Base-by-base conservation (phyloP, 2,888 invertebrate species). In the Hybos culiciformis region DNA sequence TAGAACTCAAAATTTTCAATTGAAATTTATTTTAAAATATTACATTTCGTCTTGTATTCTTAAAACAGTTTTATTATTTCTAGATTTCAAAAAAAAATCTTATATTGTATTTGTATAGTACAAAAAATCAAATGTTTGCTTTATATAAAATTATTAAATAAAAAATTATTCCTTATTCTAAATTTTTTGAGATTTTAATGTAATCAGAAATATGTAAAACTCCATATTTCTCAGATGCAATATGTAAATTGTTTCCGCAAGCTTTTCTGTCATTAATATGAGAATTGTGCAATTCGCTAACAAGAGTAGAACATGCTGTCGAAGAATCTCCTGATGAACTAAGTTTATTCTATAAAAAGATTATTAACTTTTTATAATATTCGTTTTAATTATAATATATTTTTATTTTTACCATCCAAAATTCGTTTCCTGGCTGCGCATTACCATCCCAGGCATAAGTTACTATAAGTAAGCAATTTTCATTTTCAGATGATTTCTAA, bases 391-490 rank as follows among this genome's bases (percentile, higher is more conserved):
- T 3, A 29, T n/a, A 29, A 29, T 26, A 12, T 3, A 12, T 7
- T n/a, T 4, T n/a, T 5, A 12, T 11, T 43, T 47, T 62, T 43
- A 71, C 72, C 51, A 60, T 59, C 82, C 82, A 82, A 58, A 77
- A 82, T 54, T 82, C 82, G 52, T 82, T 82, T 36, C 81, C 82
- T 2, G 82, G 81, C 45, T 78, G 68, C 1, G 82, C 74, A 54
- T 82, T 82, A 6, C 79, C 75, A 55, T 82, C 81, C 77, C 80
- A 79, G 1, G 82, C 77, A 54, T 81, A 82, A 0, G 78, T 78
- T 23, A 79, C 73, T 0, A 81, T 71, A 15, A 80, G 61, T 9
- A 74, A 56, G 48, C 70, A 72, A 43, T 71, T 69, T 17, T 56
- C 62, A 20, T 14, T 20, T 21, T 36, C 36, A 3, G 21, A 6